Evolutionary conservation across 2,797 vertebrate species (phyloP).

Genomic region (Peromyscus aztecus): DNA sequence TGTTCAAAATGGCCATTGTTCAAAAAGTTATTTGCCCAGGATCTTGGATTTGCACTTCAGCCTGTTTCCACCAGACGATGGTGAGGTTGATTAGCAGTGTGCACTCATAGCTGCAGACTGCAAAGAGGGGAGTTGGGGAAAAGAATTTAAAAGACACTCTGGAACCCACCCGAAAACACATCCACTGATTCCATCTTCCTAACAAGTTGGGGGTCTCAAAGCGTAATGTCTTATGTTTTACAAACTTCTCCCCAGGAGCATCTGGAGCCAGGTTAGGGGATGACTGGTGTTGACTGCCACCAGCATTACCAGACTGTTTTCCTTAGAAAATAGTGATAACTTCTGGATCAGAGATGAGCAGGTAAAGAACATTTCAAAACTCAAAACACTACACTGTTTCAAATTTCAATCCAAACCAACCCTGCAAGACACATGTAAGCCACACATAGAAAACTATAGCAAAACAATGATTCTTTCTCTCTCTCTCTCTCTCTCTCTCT

Average conservation of each 20-base stretch:
- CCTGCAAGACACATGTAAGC: not conserved
- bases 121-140: not conserved
- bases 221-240: not conserved
- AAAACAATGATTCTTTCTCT: not conserved
- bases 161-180: not conserved
- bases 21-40: not conserved
- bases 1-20: constrained; percentile 33
- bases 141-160: not conserved
- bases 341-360: constrained; percentile 24
- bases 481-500: too few relatives aligned
- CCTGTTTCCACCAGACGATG: constrained; percentile 57
- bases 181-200: not conserved
- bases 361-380: not conserved
- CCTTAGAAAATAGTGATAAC: constrained; percentile 34
- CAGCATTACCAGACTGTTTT: not conserved
- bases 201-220: not conserved
- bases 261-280: not conserved
- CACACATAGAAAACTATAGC: not conserved
- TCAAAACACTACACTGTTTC: not conserved
- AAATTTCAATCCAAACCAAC: not conserved
- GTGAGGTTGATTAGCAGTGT: not conserved
- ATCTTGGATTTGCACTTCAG: constrained; percentile 22
- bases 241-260: not conserved
- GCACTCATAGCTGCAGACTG: not conserved
- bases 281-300: not conserved